A percentile compares a stretch with the other conserved stretches of the same genome.
These are phyloP conservation scores for Catharus bicknelli DNA, from an alignment of 2,113 vertebrate species.

Conservation along the genomic window DNA sequence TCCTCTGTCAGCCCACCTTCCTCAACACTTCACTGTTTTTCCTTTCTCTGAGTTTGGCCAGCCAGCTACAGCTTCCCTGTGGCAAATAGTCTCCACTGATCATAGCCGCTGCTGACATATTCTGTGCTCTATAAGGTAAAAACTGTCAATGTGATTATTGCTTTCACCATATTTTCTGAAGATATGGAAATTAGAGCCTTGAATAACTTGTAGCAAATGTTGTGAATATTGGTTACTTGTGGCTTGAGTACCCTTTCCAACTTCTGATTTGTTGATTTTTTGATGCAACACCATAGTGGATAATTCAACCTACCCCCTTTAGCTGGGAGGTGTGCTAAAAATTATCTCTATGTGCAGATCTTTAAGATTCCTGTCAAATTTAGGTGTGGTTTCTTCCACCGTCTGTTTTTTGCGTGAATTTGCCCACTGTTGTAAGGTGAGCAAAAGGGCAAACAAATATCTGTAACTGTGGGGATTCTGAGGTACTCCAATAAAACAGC, in stretches of 20 bases:
- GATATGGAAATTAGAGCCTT: background rate
- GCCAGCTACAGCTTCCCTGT: background rate
- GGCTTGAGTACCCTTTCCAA: background rate
- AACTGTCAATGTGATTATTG: background rate
- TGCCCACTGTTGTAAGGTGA: background rate
- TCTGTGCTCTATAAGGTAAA: background rate
- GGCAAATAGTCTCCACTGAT: background rate
- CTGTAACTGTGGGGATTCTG: background rate
- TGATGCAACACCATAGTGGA: background rate
- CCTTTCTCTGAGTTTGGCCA: background rate
- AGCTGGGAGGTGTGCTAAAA: background rate
- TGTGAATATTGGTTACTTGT: fast-evolving
- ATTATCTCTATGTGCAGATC: fast-evolving
- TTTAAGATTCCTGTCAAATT: background rate
- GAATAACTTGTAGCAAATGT: background rate
- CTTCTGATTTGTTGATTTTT: background rate
- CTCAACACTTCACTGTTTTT: background rate
- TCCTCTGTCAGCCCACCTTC: background rate
- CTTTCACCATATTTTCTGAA: background rate
- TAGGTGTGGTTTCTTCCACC: background rate
- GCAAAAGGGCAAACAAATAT: background rate
- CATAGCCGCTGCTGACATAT: background rate
- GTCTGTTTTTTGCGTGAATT: background rate
- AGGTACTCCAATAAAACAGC: background rate
- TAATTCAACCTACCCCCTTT: background rate